Percentiles rank a stretch among this genome's conserved stretches.
phyloP scores from a whole-genome alignment of 2,888 invertebrate genomes.

The Drosophila mulleri region DNA sequence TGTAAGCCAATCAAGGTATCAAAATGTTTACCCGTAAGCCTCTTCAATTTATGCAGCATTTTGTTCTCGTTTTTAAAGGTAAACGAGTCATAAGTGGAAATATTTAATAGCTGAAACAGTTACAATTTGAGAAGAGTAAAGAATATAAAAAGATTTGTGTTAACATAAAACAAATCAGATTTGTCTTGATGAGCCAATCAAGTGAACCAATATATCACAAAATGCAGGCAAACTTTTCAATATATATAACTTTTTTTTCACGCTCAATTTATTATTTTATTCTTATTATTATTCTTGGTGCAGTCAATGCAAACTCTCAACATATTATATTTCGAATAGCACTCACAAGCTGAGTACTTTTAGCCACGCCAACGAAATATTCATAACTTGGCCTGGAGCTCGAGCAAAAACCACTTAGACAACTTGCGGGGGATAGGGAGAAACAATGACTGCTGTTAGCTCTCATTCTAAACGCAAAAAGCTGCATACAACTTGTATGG shows the following conservation, averaged over 20 bases:
- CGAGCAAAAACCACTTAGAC: not conserved
- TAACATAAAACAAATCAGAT: not conserved
- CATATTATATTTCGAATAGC: not conserved
- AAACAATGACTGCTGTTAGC: not conserved
- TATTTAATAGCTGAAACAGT: not conserved
- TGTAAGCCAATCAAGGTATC: slow-evolving; percentile 13
- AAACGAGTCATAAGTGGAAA: not conserved
- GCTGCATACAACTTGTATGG: not conserved
- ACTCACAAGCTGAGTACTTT: not conserved
- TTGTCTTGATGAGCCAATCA: not conserved
- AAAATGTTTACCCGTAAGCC: not conserved
- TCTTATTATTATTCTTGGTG: not conserved
- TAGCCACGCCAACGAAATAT: not conserved
- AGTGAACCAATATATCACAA: not conserved
- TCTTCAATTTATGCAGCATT: not conserved
- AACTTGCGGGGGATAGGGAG: not conserved
- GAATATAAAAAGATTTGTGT: not conserved
- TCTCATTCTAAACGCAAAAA: not conserved
- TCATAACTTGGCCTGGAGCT: not conserved
- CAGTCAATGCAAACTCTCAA: not conserved
- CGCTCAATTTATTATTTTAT: not conserved
- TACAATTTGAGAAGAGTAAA: not conserved
- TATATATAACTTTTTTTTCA: not conserved
- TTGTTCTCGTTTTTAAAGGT: not conserved
- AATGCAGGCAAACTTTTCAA: not conserved